Evolutionary conservation across 2,888 invertebrate genomes (phyloP), one percentile per base, ranked within the genome.

Genomic region (Tenthredo mesomela): DNA sequence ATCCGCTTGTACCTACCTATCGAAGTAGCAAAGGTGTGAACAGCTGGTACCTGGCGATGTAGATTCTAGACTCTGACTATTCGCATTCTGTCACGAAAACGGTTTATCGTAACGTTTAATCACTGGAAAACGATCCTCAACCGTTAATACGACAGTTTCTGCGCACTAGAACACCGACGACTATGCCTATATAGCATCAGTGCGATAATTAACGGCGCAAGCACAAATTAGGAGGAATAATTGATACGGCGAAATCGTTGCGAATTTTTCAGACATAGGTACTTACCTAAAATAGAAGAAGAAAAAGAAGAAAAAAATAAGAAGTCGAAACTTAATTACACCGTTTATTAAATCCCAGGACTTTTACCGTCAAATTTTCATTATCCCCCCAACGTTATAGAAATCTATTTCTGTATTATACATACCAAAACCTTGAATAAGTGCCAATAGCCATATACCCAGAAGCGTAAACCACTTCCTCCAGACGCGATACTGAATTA

Each of bases 181-280:
- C 61, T 21, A 25, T 25, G 7, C n/a, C 1, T 33, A 47, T 3
- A n/a, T n/a, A n/a, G n/a, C n/a, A n/a, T n/a, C 43, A 43, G 12
- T 18, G 43, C 21, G 43, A 25, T 4, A 43, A 85, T 85, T 85
- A 87, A 87, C 86, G 37, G 86, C 50, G 86, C n/a, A n/a, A 43
- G 40, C 43, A 43, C 43, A 73, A 86, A 85, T 87, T 86, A 86
- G 85, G 85, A 88, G 86, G 85, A 89, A 88, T 88, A 89, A 89
- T 89, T 88, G 85, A 87, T 84, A 82, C 67, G 29, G 29, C 2
- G 3, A 15, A 65, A 67, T 25, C 3, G 47, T 47, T 4, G 4
- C 47, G 15, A 47, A 12, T 47, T 67, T 67, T 33, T n/a, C n/a
- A n/a, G n/a, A n/a, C n/a, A n/a, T n/a, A n/a, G n/a, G n/a, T n/a